A percentile compares a stretch with the other conserved stretches of the same genome.
Evolutionary conservation across 2,888 invertebrate genomes (phyloP).

Genomic region (Diaprepes abbreviatus): DNA sequence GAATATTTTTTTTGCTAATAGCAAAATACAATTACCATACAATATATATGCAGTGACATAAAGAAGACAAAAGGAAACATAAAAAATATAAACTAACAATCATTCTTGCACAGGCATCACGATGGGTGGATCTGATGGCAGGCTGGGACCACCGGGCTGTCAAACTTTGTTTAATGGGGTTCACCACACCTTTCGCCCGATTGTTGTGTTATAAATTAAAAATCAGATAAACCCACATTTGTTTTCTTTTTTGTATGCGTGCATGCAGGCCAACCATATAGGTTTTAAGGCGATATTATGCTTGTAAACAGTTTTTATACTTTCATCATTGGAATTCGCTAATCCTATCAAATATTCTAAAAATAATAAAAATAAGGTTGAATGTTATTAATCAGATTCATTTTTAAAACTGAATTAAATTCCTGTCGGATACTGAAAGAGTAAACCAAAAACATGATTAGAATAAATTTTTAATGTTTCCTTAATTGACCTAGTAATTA

Average conservation of each 20-base stretch:
- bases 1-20: background rate
- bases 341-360: no score
- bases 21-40: conserved; percentile 32
- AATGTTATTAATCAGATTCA: no score
- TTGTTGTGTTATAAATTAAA: conserved; percentile 44
- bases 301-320: no score
- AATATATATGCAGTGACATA: conserved; percentile 30
- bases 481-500: conserved; percentile 22
- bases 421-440: no score
- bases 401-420: no score
- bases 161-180: conserved; percentile 47
- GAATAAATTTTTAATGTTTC: conserved; percentile 1
- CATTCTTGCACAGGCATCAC: conserved; percentile 34
- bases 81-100: conserved; percentile 28
- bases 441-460: no score
- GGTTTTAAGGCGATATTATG: background rate
- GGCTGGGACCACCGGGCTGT: conserved; percentile 42
- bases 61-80: conserved; percentile 27
- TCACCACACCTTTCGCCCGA: conserved; percentile 45
- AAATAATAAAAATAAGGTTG: no score
- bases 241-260: conserved; percentile 26
- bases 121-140: conserved; percentile 40
- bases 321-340: no score
- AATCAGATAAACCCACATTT: conserved; percentile 47
- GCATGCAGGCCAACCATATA: background rate